Evolutionary conservation across 2,888 invertebrate genomes (phyloP).

Genomic region (Steinernema hermaphroditum): DNA sequence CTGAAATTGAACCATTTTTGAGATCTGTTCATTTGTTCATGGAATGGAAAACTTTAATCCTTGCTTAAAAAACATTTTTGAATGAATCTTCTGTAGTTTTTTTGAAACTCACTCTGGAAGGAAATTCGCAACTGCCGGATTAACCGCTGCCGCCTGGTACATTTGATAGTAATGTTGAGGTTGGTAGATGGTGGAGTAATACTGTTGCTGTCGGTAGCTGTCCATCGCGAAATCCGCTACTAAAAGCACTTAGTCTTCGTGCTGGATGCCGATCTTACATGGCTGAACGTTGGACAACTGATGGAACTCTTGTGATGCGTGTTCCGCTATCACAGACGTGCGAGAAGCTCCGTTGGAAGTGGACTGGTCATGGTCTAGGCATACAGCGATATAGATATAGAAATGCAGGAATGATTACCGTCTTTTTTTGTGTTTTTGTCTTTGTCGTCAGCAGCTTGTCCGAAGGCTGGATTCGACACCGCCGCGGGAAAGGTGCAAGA

Average conservation of each 20-base stretch:
- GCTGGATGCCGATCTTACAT: background rate
- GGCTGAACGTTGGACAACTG: conserved; percentile 13
- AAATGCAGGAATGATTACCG: background rate
- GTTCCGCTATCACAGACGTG: conserved; percentile 12
- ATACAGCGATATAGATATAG: background rate
- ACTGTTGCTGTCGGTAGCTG: background rate
- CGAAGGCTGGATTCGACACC: background rate
- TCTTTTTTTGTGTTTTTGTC: conserved; percentile 3
- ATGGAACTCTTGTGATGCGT: conserved; percentile 1
- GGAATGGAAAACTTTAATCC: too few relatives aligned
- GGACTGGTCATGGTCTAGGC: background rate
- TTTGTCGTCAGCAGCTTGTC: background rate
- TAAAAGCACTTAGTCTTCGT: background rate
- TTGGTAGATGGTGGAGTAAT: background rate
- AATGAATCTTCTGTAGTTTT: too few relatives aligned
- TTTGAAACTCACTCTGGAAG: conserved; percentile 5
- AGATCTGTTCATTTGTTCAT: too few relatives aligned
- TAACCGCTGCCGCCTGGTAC: background rate
- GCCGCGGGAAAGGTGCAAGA: background rate
- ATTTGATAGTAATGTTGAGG: background rate
- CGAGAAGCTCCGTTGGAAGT: conserved; percentile 11
- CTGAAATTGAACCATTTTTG: too few relatives aligned
- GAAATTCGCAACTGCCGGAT: background rate
- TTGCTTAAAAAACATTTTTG: too few relatives aligned
- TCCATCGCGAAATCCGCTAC: background rate